phyloP scores from a whole-genome alignment of 1,140 invertebrate species.

The Idris sp. region DNA sequence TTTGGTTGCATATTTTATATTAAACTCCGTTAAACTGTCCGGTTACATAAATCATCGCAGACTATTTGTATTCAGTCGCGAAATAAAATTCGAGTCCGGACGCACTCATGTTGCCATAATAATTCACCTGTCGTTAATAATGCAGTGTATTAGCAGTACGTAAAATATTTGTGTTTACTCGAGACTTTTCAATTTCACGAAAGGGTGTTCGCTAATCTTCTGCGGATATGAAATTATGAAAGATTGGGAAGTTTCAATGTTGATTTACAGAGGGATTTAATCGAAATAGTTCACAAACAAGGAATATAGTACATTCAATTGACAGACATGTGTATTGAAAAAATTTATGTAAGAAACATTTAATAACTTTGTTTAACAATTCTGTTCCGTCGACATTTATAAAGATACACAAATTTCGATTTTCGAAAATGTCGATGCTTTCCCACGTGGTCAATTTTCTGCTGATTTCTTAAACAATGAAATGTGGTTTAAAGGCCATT shows the following conservation, averaged over 20 bases:
- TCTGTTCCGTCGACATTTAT: too few species aligned
- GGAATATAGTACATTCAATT: too few species aligned
- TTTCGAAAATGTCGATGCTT: too few species aligned
- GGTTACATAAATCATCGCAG: constrained; percentile 10
- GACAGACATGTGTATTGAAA: too few species aligned
- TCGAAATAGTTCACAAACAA: constrained; percentile 45
- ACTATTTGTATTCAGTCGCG: constrained; percentile 20
- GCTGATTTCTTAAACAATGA: too few species aligned
- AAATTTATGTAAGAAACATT: too few species aligned
- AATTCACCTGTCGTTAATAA: constrained; percentile 52
- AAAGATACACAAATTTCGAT: too few species aligned
- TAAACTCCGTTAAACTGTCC: constrained; percentile 17
- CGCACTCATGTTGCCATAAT: constrained; percentile 16
- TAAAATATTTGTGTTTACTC: constrained; percentile 30
- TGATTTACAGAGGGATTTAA: constrained; percentile 42
- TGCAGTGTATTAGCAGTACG: constrained; percentile 31
- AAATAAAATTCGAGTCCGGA: constrained; percentile 20
- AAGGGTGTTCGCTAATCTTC: constrained; percentile 48
- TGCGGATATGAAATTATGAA: constrained; percentile 52
- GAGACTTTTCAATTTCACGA: constrained; percentile 54
- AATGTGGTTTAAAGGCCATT: too few species aligned
- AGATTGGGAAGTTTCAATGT: constrained; percentile 51
- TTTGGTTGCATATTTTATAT: constrained; percentile 11
- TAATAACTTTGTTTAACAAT: too few species aligned
- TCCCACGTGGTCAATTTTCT: too few species aligned